Percentiles rank a stretch among this genome's conserved stretches.
Evolutionary conservation across 2,113 vertebrate genomes (phyloP).

Genomic region (Leucoraja erinaceus): DNA sequence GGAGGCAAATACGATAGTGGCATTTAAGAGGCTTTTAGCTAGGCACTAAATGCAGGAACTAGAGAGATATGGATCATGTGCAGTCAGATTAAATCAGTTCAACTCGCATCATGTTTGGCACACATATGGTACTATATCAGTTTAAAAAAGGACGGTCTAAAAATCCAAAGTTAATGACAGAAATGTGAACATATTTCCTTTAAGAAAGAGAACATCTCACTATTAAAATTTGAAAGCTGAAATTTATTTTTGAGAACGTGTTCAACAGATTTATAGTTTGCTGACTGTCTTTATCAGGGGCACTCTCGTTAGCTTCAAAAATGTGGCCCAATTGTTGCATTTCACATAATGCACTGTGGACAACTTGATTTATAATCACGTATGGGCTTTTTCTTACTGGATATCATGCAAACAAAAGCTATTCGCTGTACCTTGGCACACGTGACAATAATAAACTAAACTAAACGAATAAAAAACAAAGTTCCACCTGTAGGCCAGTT

Average conservation of each 20-base stretch:
- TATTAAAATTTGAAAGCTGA: background rate
- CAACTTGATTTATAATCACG: no score
- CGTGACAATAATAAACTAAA: no score
- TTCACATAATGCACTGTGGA: background rate
- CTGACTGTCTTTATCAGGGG: background rate
- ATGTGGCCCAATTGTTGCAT: background rate
- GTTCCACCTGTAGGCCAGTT: background rate
- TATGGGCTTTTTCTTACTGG: no score
- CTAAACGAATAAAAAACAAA: background rate
- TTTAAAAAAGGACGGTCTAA: background rate
- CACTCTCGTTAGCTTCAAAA: background rate
- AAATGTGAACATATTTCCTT: background rate
- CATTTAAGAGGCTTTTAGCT: no score
- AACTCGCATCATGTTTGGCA: no score
- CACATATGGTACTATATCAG: no score
- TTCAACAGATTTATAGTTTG: background rate
- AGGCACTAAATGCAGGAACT: no score
- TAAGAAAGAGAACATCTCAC: background rate
- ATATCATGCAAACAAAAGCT: no score
- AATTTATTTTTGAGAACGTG: background rate
- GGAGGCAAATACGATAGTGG: no score
- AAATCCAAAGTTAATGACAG: background rate
- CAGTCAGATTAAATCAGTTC: no score
- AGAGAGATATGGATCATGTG: no score
- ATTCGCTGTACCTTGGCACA: no score